Conservation (phyloP, 35 echinoderm and acorn worm genomes). For the Apostichopus californicus region DNA sequence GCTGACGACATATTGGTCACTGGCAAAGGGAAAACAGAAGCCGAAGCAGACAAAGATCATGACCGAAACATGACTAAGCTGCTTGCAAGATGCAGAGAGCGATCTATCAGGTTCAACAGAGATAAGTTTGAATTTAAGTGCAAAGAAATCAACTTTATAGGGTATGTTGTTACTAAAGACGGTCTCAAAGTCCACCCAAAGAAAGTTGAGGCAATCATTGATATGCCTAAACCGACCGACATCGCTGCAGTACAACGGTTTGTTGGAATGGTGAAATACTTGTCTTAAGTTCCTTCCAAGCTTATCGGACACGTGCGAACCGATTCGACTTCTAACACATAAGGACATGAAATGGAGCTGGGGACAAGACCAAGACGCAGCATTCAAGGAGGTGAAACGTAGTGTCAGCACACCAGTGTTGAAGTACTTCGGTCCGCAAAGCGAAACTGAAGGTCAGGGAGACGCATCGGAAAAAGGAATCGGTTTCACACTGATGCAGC, state of each 20-base stretch:
- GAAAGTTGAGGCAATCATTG: not conserved
- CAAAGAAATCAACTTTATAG: not conserved
- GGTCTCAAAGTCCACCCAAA: not conserved
- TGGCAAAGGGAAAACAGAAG: too few species aligned
- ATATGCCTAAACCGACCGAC: too few species aligned
- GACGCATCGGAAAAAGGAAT: slow-evolving; percentile 28
- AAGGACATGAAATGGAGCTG: slow-evolving; percentile 61
- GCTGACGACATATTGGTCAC: too few species aligned
- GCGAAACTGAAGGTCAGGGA: too few species aligned
- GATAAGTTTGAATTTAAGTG: too few species aligned
- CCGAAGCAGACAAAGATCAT: too few species aligned
- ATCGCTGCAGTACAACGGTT: too few species aligned
- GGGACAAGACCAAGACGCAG: not conserved
- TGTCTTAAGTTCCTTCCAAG: too few species aligned
- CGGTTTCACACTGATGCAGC: slow-evolving; percentile 55
- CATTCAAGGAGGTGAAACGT: slow-evolving; percentile 53
- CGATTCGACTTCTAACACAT: slow-evolving; percentile 63
- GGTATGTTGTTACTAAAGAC: not conserved
- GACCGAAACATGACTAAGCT: too few species aligned
- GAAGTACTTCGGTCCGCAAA: slow-evolving; percentile 58
- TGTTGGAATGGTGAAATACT: too few species aligned
- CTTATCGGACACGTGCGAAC: slow-evolving; percentile 2
- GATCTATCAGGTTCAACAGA: too few species aligned
- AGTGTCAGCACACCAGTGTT: slow-evolving; percentile 57
- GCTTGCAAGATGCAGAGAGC: too few species aligned